These are phyloP conservation scores for Chaetura pelagica DNA, from an alignment of 2,113 vertebrate species.

Conservation along the genomic window DNA sequence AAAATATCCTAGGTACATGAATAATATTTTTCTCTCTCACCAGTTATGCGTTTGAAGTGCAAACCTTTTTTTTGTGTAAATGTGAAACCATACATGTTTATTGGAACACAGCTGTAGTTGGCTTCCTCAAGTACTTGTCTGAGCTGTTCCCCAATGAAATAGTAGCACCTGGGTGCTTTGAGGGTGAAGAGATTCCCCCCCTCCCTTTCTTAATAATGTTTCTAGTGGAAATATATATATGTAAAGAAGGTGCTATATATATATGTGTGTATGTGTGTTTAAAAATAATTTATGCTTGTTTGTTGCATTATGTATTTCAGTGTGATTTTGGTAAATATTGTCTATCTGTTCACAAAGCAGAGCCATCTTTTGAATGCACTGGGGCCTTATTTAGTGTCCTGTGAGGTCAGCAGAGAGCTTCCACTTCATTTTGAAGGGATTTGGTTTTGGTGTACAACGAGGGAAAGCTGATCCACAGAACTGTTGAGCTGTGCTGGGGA, in stretches of 20 bases:
- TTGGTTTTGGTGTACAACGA: background rate
- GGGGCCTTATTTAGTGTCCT: background rate
- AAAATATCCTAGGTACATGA: background rate
- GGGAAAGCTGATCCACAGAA: background rate
- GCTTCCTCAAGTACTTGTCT: background rate
- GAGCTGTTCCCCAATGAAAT: background rate
- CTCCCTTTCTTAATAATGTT: background rate
- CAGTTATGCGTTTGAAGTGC: background rate
- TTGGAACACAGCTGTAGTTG: background rate
- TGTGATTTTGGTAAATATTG: background rate
- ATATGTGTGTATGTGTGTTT: background rate
- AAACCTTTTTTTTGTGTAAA: background rate
- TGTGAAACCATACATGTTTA: background rate
- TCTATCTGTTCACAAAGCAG: background rate
- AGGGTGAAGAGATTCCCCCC: background rate
- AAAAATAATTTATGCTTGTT: background rate
- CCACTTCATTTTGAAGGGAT: background rate
- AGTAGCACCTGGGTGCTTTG: background rate
- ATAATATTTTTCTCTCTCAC: background rate
- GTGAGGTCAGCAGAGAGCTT: background rate
- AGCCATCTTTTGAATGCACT: background rate
- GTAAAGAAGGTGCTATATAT: background rate
- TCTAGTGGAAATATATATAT: background rate
- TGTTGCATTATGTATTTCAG: background rate
- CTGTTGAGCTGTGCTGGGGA: background rate